These are phyloP conservation scores for Slavum lentiscoides DNA, from an alignment of 2,888 invertebrate species.

Conservation along the genomic window DNA sequence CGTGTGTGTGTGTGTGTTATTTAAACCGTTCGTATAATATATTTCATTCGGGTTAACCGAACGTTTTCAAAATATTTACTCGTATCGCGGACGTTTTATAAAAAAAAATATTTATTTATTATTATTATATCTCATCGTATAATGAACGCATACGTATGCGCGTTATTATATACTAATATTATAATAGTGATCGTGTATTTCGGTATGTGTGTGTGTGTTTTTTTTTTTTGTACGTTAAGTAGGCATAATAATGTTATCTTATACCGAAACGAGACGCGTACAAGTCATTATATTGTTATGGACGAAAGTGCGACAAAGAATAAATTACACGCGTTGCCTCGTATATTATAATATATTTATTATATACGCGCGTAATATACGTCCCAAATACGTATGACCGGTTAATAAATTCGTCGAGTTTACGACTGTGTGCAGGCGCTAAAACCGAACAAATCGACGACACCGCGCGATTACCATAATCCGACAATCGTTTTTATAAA, in stretches of 20 bases:
- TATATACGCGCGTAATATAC: neutral
- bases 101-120: slow-evolving; percentile 15
- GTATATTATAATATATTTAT: neutral
- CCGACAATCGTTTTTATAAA: slow-evolving; percentile 16
- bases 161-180: neutral
- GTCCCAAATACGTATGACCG: slow-evolving; percentile 39
- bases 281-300: no score
- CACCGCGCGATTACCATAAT: slow-evolving; percentile 50
- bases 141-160: neutral
- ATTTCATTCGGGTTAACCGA: neutral
- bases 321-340: neutral
- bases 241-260: no score
- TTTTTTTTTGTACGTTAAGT: no score
- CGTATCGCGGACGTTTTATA: no score
- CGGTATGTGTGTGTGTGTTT: neutral
- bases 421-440: slow-evolving; percentile 49
- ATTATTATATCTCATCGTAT: no score
- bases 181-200: neutral
- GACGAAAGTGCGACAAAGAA: slow-evolving; percentile 20
- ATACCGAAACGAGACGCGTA: no score
- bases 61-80: slow-evolving; percentile 8
- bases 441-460: slow-evolving; percentile 47
- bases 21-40: neutral
- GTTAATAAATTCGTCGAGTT: slow-evolving; percentile 42
- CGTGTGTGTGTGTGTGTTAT: no score